These are phyloP conservation scores for Phragmatobia fuliginosa DNA, from an alignment of 2,888 invertebrate genomes.

Conservation along the genomic window DNA sequence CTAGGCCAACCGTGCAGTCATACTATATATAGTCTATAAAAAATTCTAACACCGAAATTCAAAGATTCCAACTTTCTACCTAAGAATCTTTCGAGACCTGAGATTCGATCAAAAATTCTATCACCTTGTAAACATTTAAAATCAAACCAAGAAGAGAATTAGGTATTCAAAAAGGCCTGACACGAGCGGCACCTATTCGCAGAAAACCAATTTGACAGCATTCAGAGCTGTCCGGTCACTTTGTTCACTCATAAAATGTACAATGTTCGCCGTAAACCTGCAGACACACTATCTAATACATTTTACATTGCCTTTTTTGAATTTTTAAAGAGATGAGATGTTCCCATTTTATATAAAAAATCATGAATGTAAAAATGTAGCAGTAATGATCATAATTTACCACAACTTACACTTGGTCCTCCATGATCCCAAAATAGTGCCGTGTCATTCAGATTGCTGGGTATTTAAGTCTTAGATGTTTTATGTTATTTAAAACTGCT, in stretches of 20 bases:
- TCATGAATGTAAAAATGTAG: no score
- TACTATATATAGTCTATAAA: no score
- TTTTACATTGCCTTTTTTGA: background rate
- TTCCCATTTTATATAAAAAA: no score
- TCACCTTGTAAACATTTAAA: background rate
- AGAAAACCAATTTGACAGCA: conserved; percentile 13
- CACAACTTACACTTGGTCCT: background rate
- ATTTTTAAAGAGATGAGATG: background rate
- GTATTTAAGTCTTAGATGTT: no score
- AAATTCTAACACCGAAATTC: no score
- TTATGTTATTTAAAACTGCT: no score
- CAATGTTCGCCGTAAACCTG: background rate
- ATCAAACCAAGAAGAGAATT: background rate
- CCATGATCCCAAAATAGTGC: background rate
- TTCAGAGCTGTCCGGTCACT: conserved; percentile 16
- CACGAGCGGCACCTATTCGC: background rate
- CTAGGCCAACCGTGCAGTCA: no score
- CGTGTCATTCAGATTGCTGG: no score
- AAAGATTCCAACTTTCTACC: no score
- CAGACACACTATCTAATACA: background rate
- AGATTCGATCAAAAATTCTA: background rate
- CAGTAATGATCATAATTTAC: background rate
- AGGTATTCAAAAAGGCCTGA: background rate
- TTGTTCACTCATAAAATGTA: background rate
- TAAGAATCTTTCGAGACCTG: no score